Evolutionary conservation across 2,113 vertebrate species (phyloP).

Genomic region (Corythornis cristatus): DNA sequence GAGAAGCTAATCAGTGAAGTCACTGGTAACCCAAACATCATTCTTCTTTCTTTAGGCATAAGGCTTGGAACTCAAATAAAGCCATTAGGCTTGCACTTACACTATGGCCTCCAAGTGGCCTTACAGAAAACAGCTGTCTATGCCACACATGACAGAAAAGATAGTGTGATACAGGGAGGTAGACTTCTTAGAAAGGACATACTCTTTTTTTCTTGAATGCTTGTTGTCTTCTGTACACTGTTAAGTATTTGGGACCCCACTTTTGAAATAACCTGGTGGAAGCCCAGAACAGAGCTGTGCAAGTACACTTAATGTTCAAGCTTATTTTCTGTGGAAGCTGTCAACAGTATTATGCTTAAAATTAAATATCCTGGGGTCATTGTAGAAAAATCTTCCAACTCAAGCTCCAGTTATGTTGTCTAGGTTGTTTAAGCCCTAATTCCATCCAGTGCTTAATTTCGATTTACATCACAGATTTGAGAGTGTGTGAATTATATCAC

Average conservation of each 20-base stretch:
- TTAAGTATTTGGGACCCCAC: not conserved
- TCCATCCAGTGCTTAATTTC: not conserved
- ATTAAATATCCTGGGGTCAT: not conserved
- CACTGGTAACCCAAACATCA: not conserved
- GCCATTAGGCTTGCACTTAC: not conserved
- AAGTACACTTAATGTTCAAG: not conserved
- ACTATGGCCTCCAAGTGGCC: not conserved
- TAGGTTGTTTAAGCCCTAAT: not conserved
- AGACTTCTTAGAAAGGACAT: not conserved
- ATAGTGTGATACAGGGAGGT: not conserved
- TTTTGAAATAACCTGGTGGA: not conserved
- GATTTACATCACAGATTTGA: not conserved
- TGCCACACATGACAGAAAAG: not conserved
- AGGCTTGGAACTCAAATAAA: rapidly evolving
- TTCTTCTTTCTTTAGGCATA: not conserved
- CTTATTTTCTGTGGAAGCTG: not conserved
- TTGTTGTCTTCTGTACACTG: not conserved
- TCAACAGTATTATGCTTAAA: not conserved
- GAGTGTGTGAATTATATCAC: not conserved
- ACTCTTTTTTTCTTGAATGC: not conserved
- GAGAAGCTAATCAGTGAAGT: not conserved
- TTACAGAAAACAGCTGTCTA: not conserved
- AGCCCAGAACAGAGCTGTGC: not conserved
- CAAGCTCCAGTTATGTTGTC: not conserved
- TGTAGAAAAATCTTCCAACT: not conserved